Evolutionary conservation across 1,140 invertebrate genomes (phyloP).

Genomic region (Ganaspis sp.): DNA sequence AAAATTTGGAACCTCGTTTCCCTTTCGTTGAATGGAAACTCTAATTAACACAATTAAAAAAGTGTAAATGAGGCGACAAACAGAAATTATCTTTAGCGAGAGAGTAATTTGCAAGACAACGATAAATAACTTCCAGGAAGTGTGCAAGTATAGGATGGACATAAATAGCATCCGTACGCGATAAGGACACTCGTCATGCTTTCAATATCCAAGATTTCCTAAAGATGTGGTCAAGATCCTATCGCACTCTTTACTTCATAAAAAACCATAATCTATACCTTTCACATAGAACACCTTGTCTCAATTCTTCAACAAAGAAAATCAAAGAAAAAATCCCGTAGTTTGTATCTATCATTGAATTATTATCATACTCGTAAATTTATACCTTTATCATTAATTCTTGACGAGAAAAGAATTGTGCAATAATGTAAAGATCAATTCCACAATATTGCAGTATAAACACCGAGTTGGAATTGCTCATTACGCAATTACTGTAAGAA

Average conservation of each 20-base stretch:
- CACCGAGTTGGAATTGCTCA: not conserved
- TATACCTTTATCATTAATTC: not conserved
- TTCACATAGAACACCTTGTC: too few relatives aligned
- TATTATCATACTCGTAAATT: not conserved
- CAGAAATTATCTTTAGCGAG: not conserved
- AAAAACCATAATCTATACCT: too few relatives aligned
- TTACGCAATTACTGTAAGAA: constrained; percentile 22
- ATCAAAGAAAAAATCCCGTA: not conserved
- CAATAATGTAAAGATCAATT: constrained; percentile 27
- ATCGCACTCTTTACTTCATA: not conserved
- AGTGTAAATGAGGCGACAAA: not conserved
- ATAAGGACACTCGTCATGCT: not conserved
- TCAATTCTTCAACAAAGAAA: not conserved
- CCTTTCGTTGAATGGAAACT: too few relatives aligned
- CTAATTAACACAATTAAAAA: too few relatives aligned
- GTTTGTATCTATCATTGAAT: not conserved
- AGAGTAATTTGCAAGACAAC: not conserved
- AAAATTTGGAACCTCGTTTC: too few relatives aligned
- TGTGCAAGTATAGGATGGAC: not conserved
- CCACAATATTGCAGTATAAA: not conserved
- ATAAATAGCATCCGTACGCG: not conserved
- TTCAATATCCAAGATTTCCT: not conserved
- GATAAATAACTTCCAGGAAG: not conserved
- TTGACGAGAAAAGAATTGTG: not conserved
- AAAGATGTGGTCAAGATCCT: not conserved